Conservation (phyloP, 2,113 vertebrate species). For the Hymenochirus boettgeri region DNA sequence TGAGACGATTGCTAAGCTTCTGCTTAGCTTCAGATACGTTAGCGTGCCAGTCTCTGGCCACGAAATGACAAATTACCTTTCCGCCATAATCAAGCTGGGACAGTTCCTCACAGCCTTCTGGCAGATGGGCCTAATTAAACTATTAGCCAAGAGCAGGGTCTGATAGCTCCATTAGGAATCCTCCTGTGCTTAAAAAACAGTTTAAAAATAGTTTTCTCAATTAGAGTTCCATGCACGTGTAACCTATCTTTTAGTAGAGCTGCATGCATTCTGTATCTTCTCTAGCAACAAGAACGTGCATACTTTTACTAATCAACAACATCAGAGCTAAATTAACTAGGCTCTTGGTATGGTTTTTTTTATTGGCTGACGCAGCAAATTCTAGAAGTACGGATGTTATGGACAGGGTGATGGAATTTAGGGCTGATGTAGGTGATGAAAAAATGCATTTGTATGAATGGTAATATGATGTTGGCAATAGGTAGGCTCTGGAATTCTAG, state of each 20-base stretch:
- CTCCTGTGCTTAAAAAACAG: slow-evolving; percentile 85
- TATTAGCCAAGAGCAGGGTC: slow-evolving; percentile 83
- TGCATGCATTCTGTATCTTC: slow-evolving; percentile 9
- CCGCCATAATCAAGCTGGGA: slow-evolving; percentile 68
- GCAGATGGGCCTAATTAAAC: slow-evolving; percentile 98
- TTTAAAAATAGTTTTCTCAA: slow-evolving; percentile 69
- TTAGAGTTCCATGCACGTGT: slow-evolving; percentile 58
- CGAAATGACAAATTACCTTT: slow-evolving; percentile 89
- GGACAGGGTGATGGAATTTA: background rate
- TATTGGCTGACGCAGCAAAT: background rate
- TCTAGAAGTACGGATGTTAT: background rate
- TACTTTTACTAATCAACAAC: background rate
- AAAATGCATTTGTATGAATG: too few species aligned
- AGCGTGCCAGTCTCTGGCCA: slow-evolving; percentile 65
- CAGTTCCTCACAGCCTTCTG: slow-evolving; percentile 77
- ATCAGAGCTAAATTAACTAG: slow-evolving; percentile 1
- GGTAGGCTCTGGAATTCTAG: too few species aligned
- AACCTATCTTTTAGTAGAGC: slow-evolving; percentile 38
- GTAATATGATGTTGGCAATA: too few species aligned
- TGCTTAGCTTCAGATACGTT: slow-evolving; percentile 58
- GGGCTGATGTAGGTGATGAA: too few species aligned
- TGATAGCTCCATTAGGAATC: slow-evolving; percentile 93
- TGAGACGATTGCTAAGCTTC: slow-evolving; percentile 56
- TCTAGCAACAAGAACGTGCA: slow-evolving; percentile 12
- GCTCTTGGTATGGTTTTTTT: too few species aligned